Conservation (phyloP, 2,797 vertebrate genomes). For the Chanos chanos region DNA sequence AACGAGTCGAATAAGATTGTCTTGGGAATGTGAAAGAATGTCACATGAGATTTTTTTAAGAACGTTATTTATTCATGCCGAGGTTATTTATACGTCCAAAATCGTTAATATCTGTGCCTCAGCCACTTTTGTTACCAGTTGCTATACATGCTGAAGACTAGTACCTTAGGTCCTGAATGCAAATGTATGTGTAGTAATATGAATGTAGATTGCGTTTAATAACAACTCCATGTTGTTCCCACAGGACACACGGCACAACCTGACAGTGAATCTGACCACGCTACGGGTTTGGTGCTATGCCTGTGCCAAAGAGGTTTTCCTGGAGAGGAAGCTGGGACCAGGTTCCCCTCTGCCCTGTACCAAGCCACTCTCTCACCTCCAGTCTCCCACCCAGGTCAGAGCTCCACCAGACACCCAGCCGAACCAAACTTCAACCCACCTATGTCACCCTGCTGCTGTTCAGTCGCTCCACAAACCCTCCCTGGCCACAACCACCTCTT, state of each 20-base stretch:
- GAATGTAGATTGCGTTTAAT: background rate
- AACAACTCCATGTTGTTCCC: too few relatives aligned
- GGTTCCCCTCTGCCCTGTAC: constrained; percentile 66
- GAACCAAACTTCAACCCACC: background rate
- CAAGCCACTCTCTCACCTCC: constrained; percentile 71
- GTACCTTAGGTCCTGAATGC: too few relatives aligned
- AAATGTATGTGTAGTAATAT: too few relatives aligned
- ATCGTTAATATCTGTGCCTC: too few relatives aligned
- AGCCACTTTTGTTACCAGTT: too few relatives aligned
- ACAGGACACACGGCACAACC: constrained; percentile 90
- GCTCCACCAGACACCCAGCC: background rate
- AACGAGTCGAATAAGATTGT: too few relatives aligned
- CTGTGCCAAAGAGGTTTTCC: constrained; percentile 95
- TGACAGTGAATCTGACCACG: constrained; percentile 97
- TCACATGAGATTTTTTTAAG: too few relatives aligned
- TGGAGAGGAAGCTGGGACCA: constrained; percentile 88
- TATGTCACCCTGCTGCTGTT: background rate
- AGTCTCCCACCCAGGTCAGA: constrained; percentile 64
- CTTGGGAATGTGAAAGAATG: too few relatives aligned
- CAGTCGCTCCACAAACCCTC: background rate
- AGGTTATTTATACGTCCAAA: too few relatives aligned
- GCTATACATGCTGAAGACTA: too few relatives aligned
- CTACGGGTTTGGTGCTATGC: constrained; percentile 97
- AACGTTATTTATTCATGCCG: too few relatives aligned
- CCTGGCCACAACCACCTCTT: too few relatives aligned